Evolutionary conservation across 1,140 invertebrate genomes (phyloP).

Genomic region (Triops cancriformis): DNA sequence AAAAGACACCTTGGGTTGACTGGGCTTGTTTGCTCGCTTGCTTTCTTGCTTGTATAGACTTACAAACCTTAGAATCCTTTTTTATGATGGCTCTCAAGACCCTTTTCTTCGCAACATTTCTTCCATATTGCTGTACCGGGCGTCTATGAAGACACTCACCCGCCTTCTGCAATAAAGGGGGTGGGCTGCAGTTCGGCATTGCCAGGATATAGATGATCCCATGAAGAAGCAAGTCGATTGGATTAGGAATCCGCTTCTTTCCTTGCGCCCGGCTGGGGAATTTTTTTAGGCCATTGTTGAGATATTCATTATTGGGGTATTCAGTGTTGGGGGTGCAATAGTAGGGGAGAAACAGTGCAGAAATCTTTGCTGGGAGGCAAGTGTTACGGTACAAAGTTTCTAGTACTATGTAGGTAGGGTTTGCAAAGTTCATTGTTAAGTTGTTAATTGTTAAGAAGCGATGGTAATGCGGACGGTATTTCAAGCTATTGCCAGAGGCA

Average conservation of each 20-base stretch:
- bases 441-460: too few relatives aligned
- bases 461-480: too few relatives aligned
- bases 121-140: neutral
- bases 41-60: neutral
- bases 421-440: too few relatives aligned
- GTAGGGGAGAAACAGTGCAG: too few relatives aligned
- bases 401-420: too few relatives aligned
- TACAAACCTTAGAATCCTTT: neutral
- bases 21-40: neutral
- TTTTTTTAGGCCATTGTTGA: too few relatives aligned
- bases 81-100: neutral
- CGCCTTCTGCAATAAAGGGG: neutral
- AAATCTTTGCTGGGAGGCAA: too few relatives aligned
- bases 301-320: too few relatives aligned
- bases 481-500: too few relatives aligned
- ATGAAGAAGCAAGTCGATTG: neutral
- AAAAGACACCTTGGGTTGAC: too few relatives aligned
- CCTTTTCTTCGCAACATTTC: neutral
- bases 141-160: neutral
- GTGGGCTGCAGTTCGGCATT: neutral
- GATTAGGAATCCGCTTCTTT: neutral
- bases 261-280: neutral
- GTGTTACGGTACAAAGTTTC: too few relatives aligned
- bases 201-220: neutral
- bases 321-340: too few relatives aligned